Evolutionary conservation across 2,113 vertebrate genomes (phyloP).

Genomic region (Psittacula cyanocephala): DNA sequence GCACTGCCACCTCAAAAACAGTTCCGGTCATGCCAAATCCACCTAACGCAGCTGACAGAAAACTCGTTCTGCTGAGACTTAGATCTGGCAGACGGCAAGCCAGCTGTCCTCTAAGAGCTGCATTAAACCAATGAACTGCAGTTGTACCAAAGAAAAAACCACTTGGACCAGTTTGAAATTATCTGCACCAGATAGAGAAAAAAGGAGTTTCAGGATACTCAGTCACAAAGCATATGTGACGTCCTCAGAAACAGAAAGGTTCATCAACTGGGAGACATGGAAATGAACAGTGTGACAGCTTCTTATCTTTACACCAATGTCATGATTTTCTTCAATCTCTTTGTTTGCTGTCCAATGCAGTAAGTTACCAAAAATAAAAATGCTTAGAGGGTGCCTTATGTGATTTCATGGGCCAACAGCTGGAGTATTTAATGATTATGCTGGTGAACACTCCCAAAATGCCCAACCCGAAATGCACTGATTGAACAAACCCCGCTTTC

Average conservation of each 20-base stretch:
- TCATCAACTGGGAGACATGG: not conserved
- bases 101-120: not conserved
- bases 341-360: not conserved
- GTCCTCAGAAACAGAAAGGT: not conserved
- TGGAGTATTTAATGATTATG: not conserved
- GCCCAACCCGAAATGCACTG: not conserved
- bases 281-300: not conserved
- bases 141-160: not conserved
- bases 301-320: not conserved
- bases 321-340: not conserved
- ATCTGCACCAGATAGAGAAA: not conserved
- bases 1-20: not conserved
- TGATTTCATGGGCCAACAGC: not conserved
- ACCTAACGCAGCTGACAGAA: not conserved
- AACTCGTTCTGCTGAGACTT: not conserved
- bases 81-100: not conserved
- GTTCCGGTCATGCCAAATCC: not conserved
- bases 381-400: not conserved
- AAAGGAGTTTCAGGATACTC: not conserved
- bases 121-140: not conserved
- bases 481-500: not conserved
- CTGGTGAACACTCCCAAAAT: not conserved
- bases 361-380: not conserved
- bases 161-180: not conserved
- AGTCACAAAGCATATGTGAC: not conserved